Conservation (phyloP, 2,888 invertebrate genomes). For the Tholera decimalis region DNA sequence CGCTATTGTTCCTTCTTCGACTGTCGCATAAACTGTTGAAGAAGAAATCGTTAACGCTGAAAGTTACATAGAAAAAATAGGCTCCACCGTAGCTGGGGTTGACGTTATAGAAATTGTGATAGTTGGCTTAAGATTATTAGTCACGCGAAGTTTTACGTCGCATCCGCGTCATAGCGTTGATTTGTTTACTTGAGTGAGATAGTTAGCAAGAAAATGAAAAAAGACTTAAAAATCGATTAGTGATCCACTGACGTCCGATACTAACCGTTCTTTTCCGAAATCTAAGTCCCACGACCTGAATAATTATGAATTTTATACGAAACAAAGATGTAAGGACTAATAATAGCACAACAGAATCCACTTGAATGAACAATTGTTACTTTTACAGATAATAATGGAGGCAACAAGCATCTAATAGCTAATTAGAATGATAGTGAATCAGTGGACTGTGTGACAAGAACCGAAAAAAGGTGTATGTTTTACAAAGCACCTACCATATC, state of each 20-base stretch:
- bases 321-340: slow-evolving; percentile 22
- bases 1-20: slow-evolving; percentile 55
- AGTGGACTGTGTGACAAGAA: slow-evolving; percentile 33
- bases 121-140: slow-evolving; percentile 21
- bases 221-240: not conserved
- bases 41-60: slow-evolving; percentile 36
- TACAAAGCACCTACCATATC: slow-evolving; percentile 20
- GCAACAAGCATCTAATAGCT: slow-evolving; percentile 37
- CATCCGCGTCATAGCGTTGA: slow-evolving; percentile 11
- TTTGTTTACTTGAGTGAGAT: not conserved
- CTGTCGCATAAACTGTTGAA: slow-evolving; percentile 54
- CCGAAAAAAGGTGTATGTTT: slow-evolving; percentile 39
- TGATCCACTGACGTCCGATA: too few species aligned
- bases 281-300: too few species aligned
- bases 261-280: too few species aligned
- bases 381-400: slow-evolving; percentile 17
- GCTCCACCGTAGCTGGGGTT: slow-evolving; percentile 13
- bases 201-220: not conserved
- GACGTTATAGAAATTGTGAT: slow-evolving; percentile 28
- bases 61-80: slow-evolving; percentile 13
- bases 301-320: slow-evolving; percentile 1
- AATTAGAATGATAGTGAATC: slow-evolving; percentile 36
- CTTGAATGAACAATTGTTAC: slow-evolving; percentile 19
- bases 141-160: slow-evolving; percentile 18
- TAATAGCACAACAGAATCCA: slow-evolving; percentile 19